Conservation (phyloP, 2,888 invertebrate genomes). For the Lasioglossum vierecki region DNA sequence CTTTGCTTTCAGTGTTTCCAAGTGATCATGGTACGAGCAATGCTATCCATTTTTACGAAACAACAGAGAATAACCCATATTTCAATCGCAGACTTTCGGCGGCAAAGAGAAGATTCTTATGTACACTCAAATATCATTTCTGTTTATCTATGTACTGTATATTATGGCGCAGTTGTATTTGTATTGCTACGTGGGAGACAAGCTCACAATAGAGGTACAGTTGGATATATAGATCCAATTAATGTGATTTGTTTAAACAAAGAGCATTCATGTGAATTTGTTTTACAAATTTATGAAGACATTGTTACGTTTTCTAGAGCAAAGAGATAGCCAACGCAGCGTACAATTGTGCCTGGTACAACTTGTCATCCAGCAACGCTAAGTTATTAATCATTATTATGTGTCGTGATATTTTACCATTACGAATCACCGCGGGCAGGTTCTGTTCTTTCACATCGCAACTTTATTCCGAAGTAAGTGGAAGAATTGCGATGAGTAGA, state of each 20-base stretch:
- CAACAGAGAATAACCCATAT: background rate
- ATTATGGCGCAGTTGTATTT: conserved; percentile 68
- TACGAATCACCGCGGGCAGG: conserved; percentile 59
- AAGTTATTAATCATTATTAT: conserved; percentile 57
- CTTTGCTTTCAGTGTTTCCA: conserved; percentile 75
- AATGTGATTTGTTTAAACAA: background rate
- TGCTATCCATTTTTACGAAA: background rate
- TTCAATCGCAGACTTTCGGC: conserved; percentile 44
- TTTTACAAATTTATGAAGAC: background rate
- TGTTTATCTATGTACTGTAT: conserved; percentile 55
- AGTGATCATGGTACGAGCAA: conserved; percentile 67
- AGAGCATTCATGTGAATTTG: background rate
- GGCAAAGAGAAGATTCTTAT: conserved; percentile 3
- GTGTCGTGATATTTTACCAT: conserved; percentile 47
- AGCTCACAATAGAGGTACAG: conserved; percentile 57
- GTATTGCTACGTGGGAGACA: conserved; percentile 75
- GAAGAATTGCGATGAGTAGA: background rate
- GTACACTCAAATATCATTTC: conserved; percentile 41
- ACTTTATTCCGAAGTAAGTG: conserved; percentile 51
- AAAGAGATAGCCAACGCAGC: conserved; percentile 38
- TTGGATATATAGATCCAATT: background rate
- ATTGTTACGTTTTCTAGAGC: conserved; percentile 46
- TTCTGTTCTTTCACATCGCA: conserved; percentile 56
- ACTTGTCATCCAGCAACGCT: conserved; percentile 48
- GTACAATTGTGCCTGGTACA: conserved; percentile 61